Conservation (phyloP, 2,888 invertebrate species). For the Noctua janthina region DNA sequence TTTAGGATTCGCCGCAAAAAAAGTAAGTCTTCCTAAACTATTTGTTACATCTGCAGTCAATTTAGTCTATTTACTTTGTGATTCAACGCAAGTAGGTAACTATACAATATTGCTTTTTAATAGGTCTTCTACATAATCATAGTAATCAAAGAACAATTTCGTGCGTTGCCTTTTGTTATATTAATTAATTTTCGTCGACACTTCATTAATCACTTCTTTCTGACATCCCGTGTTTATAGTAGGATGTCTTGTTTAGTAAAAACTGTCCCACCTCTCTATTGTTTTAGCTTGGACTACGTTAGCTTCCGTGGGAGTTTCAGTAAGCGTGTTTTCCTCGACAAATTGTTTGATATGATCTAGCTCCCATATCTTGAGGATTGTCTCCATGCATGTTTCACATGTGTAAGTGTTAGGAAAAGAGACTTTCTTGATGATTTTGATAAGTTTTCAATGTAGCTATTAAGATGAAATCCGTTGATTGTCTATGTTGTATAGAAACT, state of each 20-base stretch:
- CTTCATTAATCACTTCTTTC: constrained; percentile 65
- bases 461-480: constrained; percentile 49
- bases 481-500: constrained; percentile 28
- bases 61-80: constrained; percentile 49
- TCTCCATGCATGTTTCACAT: constrained; percentile 54
- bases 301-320: constrained; percentile 62
- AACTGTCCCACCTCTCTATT: constrained; percentile 36
- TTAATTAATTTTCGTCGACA: constrained; percentile 62
- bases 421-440: constrained; percentile 63
- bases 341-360: constrained; percentile 62
- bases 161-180: constrained; percentile 69
- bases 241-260: constrained; percentile 41
- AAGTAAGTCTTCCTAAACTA: constrained; percentile 70
- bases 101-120: constrained; percentile 41
- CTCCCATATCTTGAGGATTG: constrained; percentile 50
- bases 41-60: constrained; percentile 25
- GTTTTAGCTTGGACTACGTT: constrained; percentile 40
- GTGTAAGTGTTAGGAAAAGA: constrained; percentile 38
- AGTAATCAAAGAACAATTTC: constrained; percentile 48
- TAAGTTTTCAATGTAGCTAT: constrained; percentile 50
- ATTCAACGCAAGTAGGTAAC: constrained; percentile 33
- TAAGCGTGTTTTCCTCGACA: constrained; percentile 54
- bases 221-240: constrained; percentile 55
- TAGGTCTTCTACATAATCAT: constrained; percentile 43
- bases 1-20: constrained; percentile 79